These are phyloP conservation scores for Isurus oxyrinchus DNA, from an alignment of 2,113 vertebrate genomes.

Conservation along the genomic window DNA sequence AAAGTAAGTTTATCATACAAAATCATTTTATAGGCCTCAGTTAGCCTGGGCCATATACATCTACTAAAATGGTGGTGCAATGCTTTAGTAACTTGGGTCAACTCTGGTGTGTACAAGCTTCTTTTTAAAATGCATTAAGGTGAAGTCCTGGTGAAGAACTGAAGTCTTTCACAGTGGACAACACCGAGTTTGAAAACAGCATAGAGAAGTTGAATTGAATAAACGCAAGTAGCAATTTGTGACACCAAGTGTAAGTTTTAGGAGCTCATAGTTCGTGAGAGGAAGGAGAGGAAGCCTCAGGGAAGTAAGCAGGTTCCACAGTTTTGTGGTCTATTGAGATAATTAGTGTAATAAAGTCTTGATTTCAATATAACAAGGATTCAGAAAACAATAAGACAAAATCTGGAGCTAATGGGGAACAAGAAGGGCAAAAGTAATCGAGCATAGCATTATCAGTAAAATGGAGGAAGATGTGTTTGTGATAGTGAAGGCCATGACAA, in stretches of 20 bases:
- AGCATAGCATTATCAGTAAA: background rate
- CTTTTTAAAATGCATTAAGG: background rate
- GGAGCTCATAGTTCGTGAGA: background rate
- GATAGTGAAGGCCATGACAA: background rate
- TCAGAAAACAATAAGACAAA: background rate
- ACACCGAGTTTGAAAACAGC: background rate
- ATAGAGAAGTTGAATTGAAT: background rate
- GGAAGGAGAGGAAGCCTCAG: background rate
- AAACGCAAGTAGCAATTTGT: background rate
- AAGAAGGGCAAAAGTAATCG: background rate
- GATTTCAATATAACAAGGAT: background rate
- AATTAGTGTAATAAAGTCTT: background rate
- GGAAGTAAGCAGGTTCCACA: background rate
- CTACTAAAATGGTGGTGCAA: background rate
- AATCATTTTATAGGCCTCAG: background rate
- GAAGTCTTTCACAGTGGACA: too few species aligned
- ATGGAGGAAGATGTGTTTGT: background rate
- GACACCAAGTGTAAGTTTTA: background rate
- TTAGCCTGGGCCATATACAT: background rate
- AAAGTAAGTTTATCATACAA: background rate
- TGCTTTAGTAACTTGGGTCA: background rate
- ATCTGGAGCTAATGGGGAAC: background rate
- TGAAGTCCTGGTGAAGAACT: background rate
- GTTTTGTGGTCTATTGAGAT: background rate
- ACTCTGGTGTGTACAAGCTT: background rate